Conservation (phyloP, 2,888 invertebrate genomes). For the Zele albiditarsus region DNA sequence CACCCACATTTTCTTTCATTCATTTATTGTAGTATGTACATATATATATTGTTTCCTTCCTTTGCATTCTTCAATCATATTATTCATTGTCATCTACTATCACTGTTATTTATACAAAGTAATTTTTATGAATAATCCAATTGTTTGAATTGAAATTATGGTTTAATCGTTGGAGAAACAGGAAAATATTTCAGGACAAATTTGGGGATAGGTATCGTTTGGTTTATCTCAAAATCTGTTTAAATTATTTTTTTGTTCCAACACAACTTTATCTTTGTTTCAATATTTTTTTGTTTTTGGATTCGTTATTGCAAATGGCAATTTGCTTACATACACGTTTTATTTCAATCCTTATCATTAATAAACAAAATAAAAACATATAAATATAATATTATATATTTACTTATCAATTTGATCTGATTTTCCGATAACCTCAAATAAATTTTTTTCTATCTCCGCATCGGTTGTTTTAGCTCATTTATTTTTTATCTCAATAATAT, state of each 20-base stretch:
- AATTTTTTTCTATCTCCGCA: neutral
- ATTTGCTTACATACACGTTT: no score
- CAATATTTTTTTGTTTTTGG: no score
- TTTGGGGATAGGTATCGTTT: no score
- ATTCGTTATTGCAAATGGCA: no score
- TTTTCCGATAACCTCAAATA: constrained; percentile 17
- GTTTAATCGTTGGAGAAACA: no score
- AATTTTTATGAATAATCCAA: no score
- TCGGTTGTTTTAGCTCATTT: constrained; percentile 29
- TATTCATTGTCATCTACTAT: neutral
- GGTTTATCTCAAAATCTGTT: no score
- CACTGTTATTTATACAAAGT: no score
- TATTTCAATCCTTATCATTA: neutral
- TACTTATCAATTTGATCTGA: constrained; percentile 24
- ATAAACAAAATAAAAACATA: neutral
- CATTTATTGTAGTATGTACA: neutral
- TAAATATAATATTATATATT: neutral
- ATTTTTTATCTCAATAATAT: neutral
- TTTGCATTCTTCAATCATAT: neutral
- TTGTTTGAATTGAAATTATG: no score
- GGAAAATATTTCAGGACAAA: no score
- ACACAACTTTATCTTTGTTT: no score
- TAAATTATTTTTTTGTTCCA: no score
- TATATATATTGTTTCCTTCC: constrained; percentile 4
- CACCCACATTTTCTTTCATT: constrained; percentile 14